Base-by-base conservation (phyloP, 2,888 invertebrate genomes). In the Apodemia hepburni region DNA sequence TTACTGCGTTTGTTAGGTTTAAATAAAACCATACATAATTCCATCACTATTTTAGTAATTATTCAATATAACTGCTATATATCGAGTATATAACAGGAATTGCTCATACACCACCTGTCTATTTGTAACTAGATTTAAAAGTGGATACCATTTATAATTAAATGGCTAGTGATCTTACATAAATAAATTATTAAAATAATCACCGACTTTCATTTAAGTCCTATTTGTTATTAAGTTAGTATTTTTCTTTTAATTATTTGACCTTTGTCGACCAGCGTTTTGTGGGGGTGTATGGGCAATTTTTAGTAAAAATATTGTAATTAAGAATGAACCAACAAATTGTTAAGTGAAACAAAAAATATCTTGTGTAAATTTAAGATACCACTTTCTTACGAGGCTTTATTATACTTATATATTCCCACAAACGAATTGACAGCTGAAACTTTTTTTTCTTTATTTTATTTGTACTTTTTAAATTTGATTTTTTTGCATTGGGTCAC, bases 211-310 rank as follows among this genome's bases (percentile, higher is more conserved):
- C 83, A 91, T 91, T 91, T 88, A 78, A 80, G 80, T 79, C 88
- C 88, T 82, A 72, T 86, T 84, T 84, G 78, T 84, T 69, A 65
- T 73, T 84, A 70, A 38, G 82, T 75, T 79, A 75, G 79, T 77
- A 80, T 82, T 79, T 74, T 84, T 84, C 84, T 81, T 64, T 75
- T 70, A 69, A 78, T 82, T 74, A 73, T 78, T 78, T 71, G 60
- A 71, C 61, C 67, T 64, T 81, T 81, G 68, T 74, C 78, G 81
- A 72, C 72, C 79, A 81, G 82, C 82, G 83, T 85, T 88, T 90
- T 91, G 89, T 89, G 89, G 90, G 90, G 89, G 89, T 91, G 90
- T 91, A 90, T 91, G 90, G 90, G 90, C 90, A 91, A 87, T 88
- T 79, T 68, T 71, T 66, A 51, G 58, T 22, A 35, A 49, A 49